Percentiles rank a stretch among this genome's conserved stretches.
These are phyloP conservation scores for Antheraea mylitta DNA, from an alignment of 1,140 invertebrate genomes.

Conservation along the genomic window DNA sequence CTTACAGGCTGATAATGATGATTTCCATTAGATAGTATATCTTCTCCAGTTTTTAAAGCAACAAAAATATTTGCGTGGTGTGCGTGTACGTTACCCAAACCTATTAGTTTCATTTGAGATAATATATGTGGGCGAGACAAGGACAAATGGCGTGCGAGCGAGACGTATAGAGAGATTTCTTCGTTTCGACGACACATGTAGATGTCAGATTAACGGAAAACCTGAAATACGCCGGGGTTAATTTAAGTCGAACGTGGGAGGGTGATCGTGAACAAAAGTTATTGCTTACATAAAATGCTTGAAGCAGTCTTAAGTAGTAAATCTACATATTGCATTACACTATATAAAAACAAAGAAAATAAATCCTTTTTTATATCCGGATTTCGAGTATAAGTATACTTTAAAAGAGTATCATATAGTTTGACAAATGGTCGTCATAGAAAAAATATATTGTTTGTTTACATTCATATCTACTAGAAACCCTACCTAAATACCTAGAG, in stretches of 20 bases:
- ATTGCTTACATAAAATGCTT: not conserved
- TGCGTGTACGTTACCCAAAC: not conserved
- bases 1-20: too few species aligned
- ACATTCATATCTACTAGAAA: too few species aligned
- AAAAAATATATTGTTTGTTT: too few species aligned
- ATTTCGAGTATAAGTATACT: too few species aligned
- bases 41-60: not conserved
- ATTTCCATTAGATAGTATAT: too few species aligned
- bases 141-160: slow-evolving; percentile 22
- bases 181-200: slow-evolving; percentile 33
- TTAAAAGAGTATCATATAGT: too few species aligned
- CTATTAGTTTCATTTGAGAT: slow-evolving; percentile 22
- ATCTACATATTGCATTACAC: too few species aligned
- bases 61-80: not conserved
- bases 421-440: too few species aligned
- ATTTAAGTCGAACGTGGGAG: slow-evolving; percentile 33
- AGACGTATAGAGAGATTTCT: slow-evolving; percentile 22
- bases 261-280: slow-evolving; percentile 21
- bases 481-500: too few species aligned
- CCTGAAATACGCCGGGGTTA: slow-evolving; percentile 31
- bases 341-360: too few species aligned
- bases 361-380: too few species aligned
- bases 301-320: too few species aligned
- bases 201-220: slow-evolving; percentile 38
- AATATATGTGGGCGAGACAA: slow-evolving; percentile 25